Evolutionary conservation across 1,140 invertebrate genomes (phyloP).

Genomic region (Penaeus chinensis): DNA sequence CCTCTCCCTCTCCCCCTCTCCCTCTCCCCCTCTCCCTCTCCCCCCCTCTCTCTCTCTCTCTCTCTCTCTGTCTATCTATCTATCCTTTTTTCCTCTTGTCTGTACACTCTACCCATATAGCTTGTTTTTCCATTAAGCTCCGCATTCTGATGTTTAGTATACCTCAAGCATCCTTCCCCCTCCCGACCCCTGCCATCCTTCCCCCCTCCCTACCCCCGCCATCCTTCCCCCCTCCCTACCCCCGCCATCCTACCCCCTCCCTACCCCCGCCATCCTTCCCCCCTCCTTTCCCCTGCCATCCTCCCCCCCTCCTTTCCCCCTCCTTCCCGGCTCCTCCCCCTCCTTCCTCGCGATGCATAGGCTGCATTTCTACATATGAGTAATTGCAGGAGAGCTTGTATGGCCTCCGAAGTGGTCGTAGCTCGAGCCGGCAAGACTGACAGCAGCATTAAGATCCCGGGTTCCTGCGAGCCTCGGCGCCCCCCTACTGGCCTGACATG

Average conservation of each 20-base stretch:
- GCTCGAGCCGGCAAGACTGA: no score
- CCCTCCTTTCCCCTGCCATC: neutral
- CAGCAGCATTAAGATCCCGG: no score
- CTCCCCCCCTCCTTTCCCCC: neutral
- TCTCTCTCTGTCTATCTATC: neutral
- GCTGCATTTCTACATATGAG: no score
- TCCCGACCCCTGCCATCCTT: neutral
- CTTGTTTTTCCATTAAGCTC: neutral
- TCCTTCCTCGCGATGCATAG: no score
- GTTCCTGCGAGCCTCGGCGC: no score
- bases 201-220: neutral
- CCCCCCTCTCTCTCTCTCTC: neutral
- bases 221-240: neutral
- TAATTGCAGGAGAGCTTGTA: no score
- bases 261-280: neutral
- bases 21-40: neutral
- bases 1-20: neutral
- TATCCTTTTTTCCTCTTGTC: neutral
- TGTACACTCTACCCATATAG: neutral
- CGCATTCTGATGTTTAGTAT: no score
- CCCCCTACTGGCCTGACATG: constrained; percentile 4
- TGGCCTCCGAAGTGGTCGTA: no score
- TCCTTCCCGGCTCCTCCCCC: no score
- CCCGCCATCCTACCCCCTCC: neutral
- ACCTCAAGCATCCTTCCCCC: neutral